A percentile compares a stretch with the other conserved stretches of the same genome.
phyloP scores from a whole-genome alignment of 2,888 invertebrate species.

The Leucozona laternaria region DNA sequence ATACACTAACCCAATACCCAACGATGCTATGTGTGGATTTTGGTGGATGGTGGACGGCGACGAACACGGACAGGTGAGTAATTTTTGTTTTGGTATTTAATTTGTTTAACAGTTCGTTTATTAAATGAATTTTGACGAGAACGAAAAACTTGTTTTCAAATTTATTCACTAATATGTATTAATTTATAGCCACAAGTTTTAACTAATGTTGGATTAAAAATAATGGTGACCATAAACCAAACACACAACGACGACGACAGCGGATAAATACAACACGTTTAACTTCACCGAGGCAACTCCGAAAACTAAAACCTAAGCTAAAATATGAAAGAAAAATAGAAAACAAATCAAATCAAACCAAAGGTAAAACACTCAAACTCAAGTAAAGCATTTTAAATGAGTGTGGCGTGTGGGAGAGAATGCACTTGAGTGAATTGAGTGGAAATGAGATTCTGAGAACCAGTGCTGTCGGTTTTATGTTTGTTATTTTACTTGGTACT shows the following conservation, averaged over 20 bases:
- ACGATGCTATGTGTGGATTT: neutral
- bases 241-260: conserved; percentile 10
- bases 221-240: conserved; percentile 22
- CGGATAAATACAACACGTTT: conserved; percentile 12
- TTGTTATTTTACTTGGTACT: neutral
- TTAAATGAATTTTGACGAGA: neutral
- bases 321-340: neutral
- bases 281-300: conserved; percentile 51
- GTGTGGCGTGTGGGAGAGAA: conserved; percentile 12
- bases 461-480: conserved; percentile 3
- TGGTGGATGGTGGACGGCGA: no score
- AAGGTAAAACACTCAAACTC: conserved; percentile 45
- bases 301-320: conserved; percentile 47
- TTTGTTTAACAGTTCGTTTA: neutral
- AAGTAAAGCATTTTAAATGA: neutral
- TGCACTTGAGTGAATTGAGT: conserved; percentile 8
- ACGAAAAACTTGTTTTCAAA: neutral
- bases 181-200: conserved; percentile 2
- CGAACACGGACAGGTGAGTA: conserved; percentile 15
- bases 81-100: neutral
- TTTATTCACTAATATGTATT: neutral
- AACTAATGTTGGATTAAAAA: conserved; percentile 25
- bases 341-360: conserved; percentile 14
- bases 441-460: neutral
- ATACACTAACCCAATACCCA: neutral